Base-by-base conservation (phyloP, 2,888 invertebrate species). In the Drosophila neonasuta region DNA sequence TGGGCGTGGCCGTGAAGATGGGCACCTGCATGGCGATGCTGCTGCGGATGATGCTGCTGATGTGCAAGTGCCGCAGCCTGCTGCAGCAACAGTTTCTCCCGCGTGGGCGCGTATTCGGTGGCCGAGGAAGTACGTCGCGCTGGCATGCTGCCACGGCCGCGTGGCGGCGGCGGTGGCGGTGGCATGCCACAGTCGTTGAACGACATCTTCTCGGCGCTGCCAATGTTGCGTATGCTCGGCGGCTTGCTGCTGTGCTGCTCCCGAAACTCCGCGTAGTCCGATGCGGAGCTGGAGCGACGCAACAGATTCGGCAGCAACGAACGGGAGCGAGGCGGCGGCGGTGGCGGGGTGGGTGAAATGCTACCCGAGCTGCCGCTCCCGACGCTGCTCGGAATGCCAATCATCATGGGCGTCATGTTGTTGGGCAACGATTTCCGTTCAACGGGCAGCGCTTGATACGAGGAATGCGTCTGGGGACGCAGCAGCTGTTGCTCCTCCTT, bases 271-370 rank as follows among this genome's bases (percentile, higher is more conserved):
- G 93, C 93, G 80, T 94, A 95, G 79, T 95, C 95, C 0, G 94
- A 94, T 2, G 95, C 94, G 2, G 94, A 94, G 5, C 94, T 94
- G 0, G 94, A 94, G 71, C 95, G 88, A 2, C 90, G 81, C 52
- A 91, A 50, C 32, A 89, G 39, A n/a, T 86, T 88, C 48, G 90
- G 90, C 86, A 90, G 81, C 24, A 90, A 76, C 2, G 89, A 89
- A 11, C 91, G 87, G 1, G 90, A 83, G 10, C 91, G 88, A 0
- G 91, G 91, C 4, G 91, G 90, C 10, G 90, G 90, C 41, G 91
- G 91, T 10, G 90, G 91, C 45, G 90, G 91, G 0, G 91, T 90
- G 7, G 90, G 91, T 5, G 91, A 91, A 11, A 56, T 82, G 54
- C 87, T 68, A 13, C 86, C 71, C 7, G 76, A 64, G 5, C 42